phyloP scores from a whole-genome alignment of 2,888 invertebrate species.

The Ophion ventricosus region DNA sequence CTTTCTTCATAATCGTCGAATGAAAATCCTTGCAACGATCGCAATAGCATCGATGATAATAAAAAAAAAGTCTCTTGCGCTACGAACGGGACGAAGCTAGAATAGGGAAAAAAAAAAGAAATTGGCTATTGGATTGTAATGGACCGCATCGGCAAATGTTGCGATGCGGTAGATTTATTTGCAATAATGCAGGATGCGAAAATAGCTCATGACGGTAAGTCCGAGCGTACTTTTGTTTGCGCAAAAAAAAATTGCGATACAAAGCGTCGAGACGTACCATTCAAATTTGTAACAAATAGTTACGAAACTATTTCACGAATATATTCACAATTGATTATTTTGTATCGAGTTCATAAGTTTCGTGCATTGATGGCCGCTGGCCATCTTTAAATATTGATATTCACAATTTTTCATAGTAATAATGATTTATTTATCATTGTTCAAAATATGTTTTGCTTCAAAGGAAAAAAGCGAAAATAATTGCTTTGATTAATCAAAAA shows the following conservation, averaged over 20 bases:
- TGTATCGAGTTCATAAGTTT: background rate
- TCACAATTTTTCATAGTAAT: background rate
- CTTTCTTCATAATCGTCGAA: background rate
- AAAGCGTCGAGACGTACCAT: background rate
- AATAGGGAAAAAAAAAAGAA: constrained; percentile 2
- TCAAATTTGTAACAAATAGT: background rate
- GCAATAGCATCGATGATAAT: constrained; percentile 15
- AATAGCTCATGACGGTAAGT: constrained; percentile 1
- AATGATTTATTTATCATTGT: background rate
- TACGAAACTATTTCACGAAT: background rate
- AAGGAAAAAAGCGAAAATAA: too few species aligned
- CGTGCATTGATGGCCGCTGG: background rate
- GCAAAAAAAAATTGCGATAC: background rate
- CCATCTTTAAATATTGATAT: background rate
- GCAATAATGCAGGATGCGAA: constrained; percentile 2
- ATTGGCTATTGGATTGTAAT: constrained; percentile 21
- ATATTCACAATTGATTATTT: too few species aligned
- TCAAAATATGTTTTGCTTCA: background rate
- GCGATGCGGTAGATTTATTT: constrained; percentile 17
- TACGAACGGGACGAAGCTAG: constrained; percentile 30
- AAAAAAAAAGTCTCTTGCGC: constrained; percentile 16
- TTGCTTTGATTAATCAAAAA: too few species aligned
- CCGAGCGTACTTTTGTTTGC: background rate
- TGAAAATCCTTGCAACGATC: background rate
- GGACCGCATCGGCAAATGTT: constrained; percentile 21